Conservation (phyloP, 2,113 vertebrate species). For the Hystrix brachyura region DNA sequence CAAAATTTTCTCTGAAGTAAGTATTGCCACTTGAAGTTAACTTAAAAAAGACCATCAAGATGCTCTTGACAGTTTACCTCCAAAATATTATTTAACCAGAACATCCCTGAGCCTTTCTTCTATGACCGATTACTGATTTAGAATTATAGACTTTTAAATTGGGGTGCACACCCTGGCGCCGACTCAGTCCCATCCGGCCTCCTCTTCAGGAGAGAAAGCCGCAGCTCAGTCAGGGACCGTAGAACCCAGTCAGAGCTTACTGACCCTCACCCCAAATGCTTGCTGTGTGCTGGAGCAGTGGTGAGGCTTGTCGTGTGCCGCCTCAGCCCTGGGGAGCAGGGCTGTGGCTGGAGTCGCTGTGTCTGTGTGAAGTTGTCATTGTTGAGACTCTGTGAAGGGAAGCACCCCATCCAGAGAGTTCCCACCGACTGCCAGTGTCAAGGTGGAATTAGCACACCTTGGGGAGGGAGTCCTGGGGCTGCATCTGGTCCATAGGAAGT, state of each 20-base stretch:
- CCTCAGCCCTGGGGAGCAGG: background rate
- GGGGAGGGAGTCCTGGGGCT: background rate
- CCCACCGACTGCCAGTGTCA: background rate
- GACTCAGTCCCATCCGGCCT: background rate
- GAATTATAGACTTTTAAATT: background rate
- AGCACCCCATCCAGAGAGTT: background rate
- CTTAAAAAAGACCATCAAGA: background rate
- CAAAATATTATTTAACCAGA: background rate
- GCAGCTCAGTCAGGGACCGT: background rate
- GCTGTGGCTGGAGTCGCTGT: background rate
- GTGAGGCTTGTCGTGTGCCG: fast-evolving
- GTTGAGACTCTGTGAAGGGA: background rate
- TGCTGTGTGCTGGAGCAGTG: no score
- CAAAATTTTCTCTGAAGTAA: background rate
- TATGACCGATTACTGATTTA: background rate
- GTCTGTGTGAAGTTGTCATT: background rate
- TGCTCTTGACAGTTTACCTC: background rate
- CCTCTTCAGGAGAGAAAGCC: background rate
- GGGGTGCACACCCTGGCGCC: background rate
- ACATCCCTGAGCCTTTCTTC: background rate
- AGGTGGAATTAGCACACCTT: background rate
- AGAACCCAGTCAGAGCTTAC: background rate
- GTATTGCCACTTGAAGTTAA: background rate
- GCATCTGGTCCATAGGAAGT: background rate
- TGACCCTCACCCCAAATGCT: no score